These are phyloP conservation scores for Sarcophaga variegata DNA, from an alignment of 2,888 invertebrate genomes.

Conservation along the genomic window DNA sequence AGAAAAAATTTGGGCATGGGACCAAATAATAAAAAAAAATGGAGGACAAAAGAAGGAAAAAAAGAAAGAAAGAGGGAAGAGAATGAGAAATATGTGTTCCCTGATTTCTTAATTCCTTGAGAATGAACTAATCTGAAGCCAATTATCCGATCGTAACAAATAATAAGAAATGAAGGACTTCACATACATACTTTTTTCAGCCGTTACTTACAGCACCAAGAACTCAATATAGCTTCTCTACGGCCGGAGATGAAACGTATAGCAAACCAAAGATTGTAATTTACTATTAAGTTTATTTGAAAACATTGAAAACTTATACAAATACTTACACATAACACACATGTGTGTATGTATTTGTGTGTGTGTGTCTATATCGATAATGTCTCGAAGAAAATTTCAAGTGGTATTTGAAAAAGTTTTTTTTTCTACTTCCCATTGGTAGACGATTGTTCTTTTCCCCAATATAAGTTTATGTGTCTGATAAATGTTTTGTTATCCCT, in stretches of 20 bases:
- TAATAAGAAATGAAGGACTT: too few relatives aligned
- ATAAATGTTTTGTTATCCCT: conserved; percentile 37
- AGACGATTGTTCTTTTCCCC: conserved; percentile 13
- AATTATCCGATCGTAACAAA: too few relatives aligned
- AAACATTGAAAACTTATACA: conserved; percentile 29
- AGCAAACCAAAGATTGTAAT: conserved; percentile 37
- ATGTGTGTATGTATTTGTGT: not conserved
- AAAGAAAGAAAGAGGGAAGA: too few relatives aligned
- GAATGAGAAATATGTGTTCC: too few relatives aligned
- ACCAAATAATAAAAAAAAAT: too few relatives aligned
- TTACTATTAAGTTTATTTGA: conserved; percentile 54
- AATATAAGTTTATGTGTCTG: not conserved
- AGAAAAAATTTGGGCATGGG: too few relatives aligned
- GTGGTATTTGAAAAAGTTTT: conserved; percentile 45
- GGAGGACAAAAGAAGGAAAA: too few relatives aligned
- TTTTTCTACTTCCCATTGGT: conserved; percentile 17
- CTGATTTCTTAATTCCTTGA: too few relatives aligned
- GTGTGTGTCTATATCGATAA: not conserved
- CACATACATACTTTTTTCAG: not conserved
- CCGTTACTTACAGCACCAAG: not conserved
- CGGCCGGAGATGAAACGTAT: not conserved
- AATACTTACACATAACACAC: not conserved
- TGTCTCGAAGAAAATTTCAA: conserved; percentile 47
- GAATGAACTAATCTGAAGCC: too few relatives aligned
- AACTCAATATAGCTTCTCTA: not conserved